Base-by-base conservation (phyloP, 1,140 invertebrate species). In the Harpegnathos saltator region DNA sequence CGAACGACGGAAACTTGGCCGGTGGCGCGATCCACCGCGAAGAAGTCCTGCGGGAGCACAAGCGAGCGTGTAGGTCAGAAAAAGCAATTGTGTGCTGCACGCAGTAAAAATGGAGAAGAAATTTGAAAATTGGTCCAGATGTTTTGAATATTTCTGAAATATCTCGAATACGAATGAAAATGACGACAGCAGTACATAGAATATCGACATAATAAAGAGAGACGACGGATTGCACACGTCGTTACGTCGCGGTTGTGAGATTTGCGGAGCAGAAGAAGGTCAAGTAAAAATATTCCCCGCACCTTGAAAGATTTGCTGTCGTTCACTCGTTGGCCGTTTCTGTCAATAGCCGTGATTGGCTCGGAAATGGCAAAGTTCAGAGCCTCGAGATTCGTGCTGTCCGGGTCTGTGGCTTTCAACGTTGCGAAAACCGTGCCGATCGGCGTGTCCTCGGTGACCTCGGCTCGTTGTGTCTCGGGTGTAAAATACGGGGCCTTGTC, bases 401-500 rank as follows among this genome's bases (percentile, higher is more conserved):
- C 98, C 0, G 97, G 97, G 95, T 99, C 98, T 38, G 96, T 94
- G 0, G 98, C 98, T 63, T 96, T 95, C 19, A 98, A 90, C 1
- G 95, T 96, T 62, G 98, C 95, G 14, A 99, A 96, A 48, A 96
- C 92, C 5, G 96, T 97, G 1, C 97, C 97, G 0, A 97, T 92
- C 0, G 95, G 93, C 0, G 96, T 97, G 93, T 98, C 97, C 91
- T 97, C 97, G 1, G 97, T 96, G 1, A 98, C 97, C 91, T 98
- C 97, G 0, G 97, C 97, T 86, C 97, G 95, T 92, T 98, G 98
- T 1, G 96, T 97, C 54, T 95, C 93, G 0, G 98, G 98, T 2
- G 95, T 96, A 91, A 99, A 98, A 89, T 96, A 96, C 0, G 98
- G 98, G 83, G 96, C 95, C 92, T 98, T 98, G 91, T 98, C 97